Base-by-base conservation (phyloP, 2,888 invertebrate genomes). In the Monoplex corrugatus region DNA sequence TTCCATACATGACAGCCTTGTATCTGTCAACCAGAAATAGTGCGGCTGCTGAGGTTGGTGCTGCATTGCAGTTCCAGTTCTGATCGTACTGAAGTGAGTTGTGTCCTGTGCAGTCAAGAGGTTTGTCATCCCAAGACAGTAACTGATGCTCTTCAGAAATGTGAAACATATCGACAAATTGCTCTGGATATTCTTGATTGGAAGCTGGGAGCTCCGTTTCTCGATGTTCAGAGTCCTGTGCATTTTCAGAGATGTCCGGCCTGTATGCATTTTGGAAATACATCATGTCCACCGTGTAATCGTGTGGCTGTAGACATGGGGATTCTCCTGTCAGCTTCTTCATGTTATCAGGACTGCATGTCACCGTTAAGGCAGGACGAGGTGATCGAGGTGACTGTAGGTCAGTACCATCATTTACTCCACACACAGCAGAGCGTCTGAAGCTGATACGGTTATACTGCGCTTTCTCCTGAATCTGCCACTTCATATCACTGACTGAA, bases 21-120 rank as follows among this genome's bases (percentile, higher is more conserved):
- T 6, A 23, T 23, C 43, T 43, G 78, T 40, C 43, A 40, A 80
- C 40, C 28, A 43, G 43, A 2, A 32, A 23, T 23, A 28, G 40
- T 19, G 23, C 23, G 3, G 16, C 43, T 80, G 23, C 78, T 0
- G 84, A 23, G 19, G 19, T 28, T 23, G 10, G 35, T 43, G 23
- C 40, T 0, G 84, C 84, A 23, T 84, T 84, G 84, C 57, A 35
- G 84, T 84, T 84, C 50, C 35, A 19, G 57, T 84, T 57, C 10
- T 38, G 57, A 28, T 13, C 28, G 23, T 19, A 13, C 32, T 32
- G 19, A 23, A 23, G 3, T 32, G 32, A 16, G 2, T 32, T 38
- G 38, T 75, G 38, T 10, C 23, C 13, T 6, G 38, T 2, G 16
- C 38, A 3, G 28, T 72, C 57, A 57, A 13, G 2, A 28, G 1